Evolutionary conservation across 2,888 invertebrate genomes (phyloP), one percentile per base, ranked within the genome.

Genomic region (Drosophila meridionalis): DNA sequence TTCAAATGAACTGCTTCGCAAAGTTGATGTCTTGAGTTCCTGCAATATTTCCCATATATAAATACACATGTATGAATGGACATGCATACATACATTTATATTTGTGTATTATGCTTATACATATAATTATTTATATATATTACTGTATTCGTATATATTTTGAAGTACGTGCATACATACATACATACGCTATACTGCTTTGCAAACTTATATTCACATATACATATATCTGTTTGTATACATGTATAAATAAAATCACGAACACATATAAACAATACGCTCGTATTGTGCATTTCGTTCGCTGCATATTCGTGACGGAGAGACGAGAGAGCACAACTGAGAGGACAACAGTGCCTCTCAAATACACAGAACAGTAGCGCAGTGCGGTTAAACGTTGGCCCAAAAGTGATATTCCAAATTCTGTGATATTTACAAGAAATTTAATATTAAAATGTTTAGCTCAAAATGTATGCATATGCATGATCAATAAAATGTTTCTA

Each of bases 1-100:
- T 83, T 83, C 83, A 85, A 83, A 86, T 87, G 83, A 85, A 83
- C 88, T 82, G 83, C 76, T 73, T 80, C 58, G 76, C 70, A 71
- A 82, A 82, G 79, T 84, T 87, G 84, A 87, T 60, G 80, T 76
- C 58, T 82, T 73, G 74, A 85, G 69, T 76, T 72, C 79, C 45
- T 66, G 45, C 74, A 66, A 74, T 65, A 67, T 69, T 64, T 58
- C 67, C 63, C 78, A 66, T 55, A 52, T 47, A 73, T 63, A 75
- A 58, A 53, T 34, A 66, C 53, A 68, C 8, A 20, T 20, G 20
- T 20, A 20, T 20, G 20, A 20, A 20, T 20, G 20, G 20, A 38
- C 36, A 26, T 14, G 38, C 14, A 28, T 56, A 59, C 50, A 61
- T 66, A 70, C 48, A 48, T 32, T n/a, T 34, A n/a, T 52, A 50